Conservation (phyloP, 1,140 invertebrate genomes). For the Schlechtendalia chinensis region DNA sequence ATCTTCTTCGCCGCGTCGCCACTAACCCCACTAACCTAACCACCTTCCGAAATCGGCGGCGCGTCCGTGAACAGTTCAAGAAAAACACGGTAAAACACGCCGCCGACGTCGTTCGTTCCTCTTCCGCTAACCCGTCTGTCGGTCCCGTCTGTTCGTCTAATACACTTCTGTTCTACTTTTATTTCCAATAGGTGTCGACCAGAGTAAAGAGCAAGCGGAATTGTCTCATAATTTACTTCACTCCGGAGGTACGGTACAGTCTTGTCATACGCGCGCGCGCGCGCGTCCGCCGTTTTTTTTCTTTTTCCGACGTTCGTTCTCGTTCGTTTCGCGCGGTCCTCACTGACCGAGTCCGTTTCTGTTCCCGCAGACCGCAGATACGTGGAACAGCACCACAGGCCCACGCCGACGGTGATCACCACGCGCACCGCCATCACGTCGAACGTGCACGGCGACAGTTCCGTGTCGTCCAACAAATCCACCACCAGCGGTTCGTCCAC, state of each 20-base stretch:
- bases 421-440: slow-evolving; percentile 60
- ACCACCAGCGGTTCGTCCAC: not conserved
- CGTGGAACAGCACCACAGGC: slow-evolving; percentile 76
- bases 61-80: too few species aligned
- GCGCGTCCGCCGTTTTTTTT: too few species aligned
- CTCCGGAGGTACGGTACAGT: slow-evolving; percentile 67
- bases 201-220: slow-evolving; percentile 75
- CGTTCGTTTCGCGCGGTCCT: too few species aligned
- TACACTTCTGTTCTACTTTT: slow-evolving; percentile 51
- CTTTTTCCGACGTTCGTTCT: too few species aligned
- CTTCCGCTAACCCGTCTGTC: not conserved
- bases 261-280: not conserved
- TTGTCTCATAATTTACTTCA: slow-evolving; percentile 81
- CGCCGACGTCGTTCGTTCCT: too few species aligned
- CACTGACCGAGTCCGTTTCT: too few species aligned
- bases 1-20: too few species aligned
- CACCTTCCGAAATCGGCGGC: too few species aligned
- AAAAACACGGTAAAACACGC: too few species aligned
- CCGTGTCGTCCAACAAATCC: slow-evolving; percentile 20
- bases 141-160: slow-evolving; percentile 9
- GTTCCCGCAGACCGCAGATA: slow-evolving; percentile 68
- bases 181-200: slow-evolving; percentile 64
- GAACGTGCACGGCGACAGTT: slow-evolving; percentile 35
- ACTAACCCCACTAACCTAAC: too few species aligned
- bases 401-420: slow-evolving; percentile 69